Conservation (phyloP, 2,113 vertebrate genomes). For the Labeo rohita region DNA sequence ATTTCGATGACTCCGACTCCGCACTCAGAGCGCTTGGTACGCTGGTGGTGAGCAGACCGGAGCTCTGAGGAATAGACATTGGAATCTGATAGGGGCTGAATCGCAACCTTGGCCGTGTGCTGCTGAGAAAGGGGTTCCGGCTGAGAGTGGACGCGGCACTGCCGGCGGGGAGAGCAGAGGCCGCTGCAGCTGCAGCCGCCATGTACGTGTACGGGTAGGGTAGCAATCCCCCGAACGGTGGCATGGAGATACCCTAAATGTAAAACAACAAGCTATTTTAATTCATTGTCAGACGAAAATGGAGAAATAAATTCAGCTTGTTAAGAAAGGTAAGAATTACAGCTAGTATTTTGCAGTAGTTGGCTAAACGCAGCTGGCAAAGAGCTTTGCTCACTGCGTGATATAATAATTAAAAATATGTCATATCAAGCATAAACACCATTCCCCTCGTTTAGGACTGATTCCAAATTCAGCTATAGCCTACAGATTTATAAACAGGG, state of each 20-base stretch:
- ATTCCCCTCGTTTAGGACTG: background rate
- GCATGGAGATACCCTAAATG: conserved; percentile 88
- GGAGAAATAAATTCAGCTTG: background rate
- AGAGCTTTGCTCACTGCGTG: background rate
- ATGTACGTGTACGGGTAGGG: conserved; percentile 92
- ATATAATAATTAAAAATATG: background rate
- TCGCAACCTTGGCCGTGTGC: conserved; percentile 82
- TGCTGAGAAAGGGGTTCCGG: conserved; percentile 82
- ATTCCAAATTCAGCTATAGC: background rate
- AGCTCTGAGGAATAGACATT: conserved; percentile 75
- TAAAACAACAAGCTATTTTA: conserved; percentile 32
- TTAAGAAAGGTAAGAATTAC: background rate
- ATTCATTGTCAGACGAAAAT: background rate
- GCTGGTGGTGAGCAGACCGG: conserved; percentile 77
- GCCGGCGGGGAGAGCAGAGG: conserved; percentile 80
- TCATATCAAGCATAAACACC: background rate
- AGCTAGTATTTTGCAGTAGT: background rate
- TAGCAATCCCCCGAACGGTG: conserved; percentile 88
- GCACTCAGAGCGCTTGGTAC: conserved; percentile 66
- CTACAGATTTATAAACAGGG: background rate
- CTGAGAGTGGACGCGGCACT: conserved; percentile 75
- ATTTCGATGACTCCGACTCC: conserved; percentile 76
- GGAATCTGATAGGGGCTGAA: conserved; percentile 93
- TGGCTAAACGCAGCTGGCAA: background rate
- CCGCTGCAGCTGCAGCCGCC: conserved; percentile 77